Conservation (phyloP, 2,113 vertebrate genomes). For the Toxostoma redivivum region DNA sequence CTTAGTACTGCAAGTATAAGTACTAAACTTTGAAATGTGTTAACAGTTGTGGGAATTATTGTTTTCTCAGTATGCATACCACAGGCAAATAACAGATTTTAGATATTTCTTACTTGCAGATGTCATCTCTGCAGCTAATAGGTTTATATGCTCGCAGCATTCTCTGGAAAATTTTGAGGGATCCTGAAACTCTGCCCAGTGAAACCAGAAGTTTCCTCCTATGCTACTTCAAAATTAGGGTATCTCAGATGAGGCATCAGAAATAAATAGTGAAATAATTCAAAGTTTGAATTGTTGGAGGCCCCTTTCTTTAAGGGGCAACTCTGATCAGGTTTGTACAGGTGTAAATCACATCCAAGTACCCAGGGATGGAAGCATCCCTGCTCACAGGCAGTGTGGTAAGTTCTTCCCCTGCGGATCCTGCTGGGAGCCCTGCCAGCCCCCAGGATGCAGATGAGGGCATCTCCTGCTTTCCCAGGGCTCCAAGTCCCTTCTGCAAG, state of each 20-base stretch:
- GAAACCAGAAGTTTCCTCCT: background rate
- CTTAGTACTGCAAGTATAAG: background rate
- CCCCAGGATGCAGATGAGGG: accelerated
- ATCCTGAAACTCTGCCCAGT: background rate
- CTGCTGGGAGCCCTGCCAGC: accelerated
- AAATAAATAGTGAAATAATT: background rate
- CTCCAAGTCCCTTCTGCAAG: accelerated
- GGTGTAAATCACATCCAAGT: accelerated
- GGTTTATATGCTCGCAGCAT: background rate
- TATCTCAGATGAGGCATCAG: background rate
- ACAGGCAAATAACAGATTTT: background rate
- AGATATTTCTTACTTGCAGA: background rate
- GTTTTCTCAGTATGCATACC: background rate
- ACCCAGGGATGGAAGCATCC: accelerated
- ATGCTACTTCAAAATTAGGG: background rate
- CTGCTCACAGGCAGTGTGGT: background rate
- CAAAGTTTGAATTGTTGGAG: background rate
- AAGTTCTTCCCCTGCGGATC: accelerated
- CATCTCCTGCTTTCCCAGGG: accelerated
- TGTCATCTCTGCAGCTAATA: background rate
- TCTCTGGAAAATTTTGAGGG: background rate
- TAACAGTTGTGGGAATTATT: background rate
- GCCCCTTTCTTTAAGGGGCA: background rate
- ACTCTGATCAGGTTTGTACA: background rate
- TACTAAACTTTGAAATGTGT: background rate